A percentile compares a stretch with the other conserved stretches of the same genome.
Evolutionary conservation across 30 jellyfish, hydroid and myxozoan species (phyloP).

Genomic region (Hydractinia symbiolongicarpus): DNA sequence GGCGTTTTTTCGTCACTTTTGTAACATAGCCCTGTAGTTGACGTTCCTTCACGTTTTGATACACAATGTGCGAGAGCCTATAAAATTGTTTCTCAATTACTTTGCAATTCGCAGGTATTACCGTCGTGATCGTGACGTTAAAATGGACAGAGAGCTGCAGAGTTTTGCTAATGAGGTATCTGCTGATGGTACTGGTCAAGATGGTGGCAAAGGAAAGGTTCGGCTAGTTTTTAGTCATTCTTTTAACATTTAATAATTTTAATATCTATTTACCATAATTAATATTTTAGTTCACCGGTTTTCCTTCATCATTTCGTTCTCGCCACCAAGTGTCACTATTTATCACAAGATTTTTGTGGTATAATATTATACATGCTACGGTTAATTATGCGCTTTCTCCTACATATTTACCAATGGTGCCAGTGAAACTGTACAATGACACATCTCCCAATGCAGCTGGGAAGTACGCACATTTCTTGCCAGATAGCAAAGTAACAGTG

Average conservation of each 20-base stretch:
- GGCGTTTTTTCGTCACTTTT: neutral
- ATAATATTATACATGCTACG: constrained; percentile 53
- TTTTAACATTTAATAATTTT: neutral
- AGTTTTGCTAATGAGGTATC: constrained; percentile 56
- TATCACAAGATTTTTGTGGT: constrained; percentile 49
- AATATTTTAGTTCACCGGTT: constrained; percentile 41
- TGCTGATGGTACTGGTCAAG: constrained; percentile 48
- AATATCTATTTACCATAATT: neutral
- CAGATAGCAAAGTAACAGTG: neutral
- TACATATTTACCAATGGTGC: constrained; percentile 51
- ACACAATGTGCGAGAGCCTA: neutral
- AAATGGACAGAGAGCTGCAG: constrained; percentile 58
- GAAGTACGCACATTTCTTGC: constrained; percentile 6
- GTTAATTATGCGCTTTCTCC: constrained; percentile 62
- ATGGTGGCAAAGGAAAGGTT: constrained; percentile 74
- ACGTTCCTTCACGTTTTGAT: neutral
- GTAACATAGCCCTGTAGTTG: neutral
- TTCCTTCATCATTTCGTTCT: constrained; percentile 48
- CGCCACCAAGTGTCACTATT: constrained; percentile 33
- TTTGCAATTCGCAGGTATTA: neutral
- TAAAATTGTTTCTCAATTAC: neutral
- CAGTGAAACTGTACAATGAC: constrained; percentile 54
- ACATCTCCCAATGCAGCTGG: neutral
- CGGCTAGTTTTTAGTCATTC: neutral
- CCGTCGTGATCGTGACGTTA: constrained; percentile 9